A percentile compares a stretch with the other conserved stretches of the same genome.
Conservation (phyloP, 1,140 invertebrate species). For the Mylabris phalerata region DNA sequence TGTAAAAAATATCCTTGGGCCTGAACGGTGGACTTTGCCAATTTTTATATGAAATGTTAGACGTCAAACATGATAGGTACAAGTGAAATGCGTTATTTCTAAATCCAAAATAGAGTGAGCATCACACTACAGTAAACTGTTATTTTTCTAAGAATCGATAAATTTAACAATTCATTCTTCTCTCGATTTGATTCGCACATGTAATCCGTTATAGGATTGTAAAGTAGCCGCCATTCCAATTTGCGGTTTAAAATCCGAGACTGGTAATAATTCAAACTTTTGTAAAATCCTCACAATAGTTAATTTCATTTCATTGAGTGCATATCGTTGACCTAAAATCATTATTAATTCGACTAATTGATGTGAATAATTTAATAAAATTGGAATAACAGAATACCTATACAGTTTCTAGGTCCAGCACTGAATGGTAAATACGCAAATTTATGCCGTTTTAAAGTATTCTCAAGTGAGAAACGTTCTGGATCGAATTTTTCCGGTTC, state of each 20-base stretch:
- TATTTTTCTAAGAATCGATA: background rate
- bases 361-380: constrained; percentile 1
- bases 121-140: background rate
- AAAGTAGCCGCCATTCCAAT: constrained; percentile 22
- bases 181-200: background rate
- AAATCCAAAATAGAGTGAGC: background rate
- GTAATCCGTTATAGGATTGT: constrained; percentile 28
- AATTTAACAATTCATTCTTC: background rate
- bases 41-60: no score
- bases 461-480: constrained; percentile 57
- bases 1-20: no score
- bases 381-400: constrained; percentile 40
- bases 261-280: constrained; percentile 25
- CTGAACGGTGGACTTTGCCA: no score
- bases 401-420: constrained; percentile 57
- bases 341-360: no score
- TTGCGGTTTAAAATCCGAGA: constrained; percentile 11
- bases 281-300: constrained; percentile 42
- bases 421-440: constrained; percentile 58
- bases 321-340: constrained; percentile 44
- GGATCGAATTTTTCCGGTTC: constrained; percentile 61
- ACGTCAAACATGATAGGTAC: no score
- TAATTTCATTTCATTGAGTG: constrained; percentile 44
- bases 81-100: background rate
- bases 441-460: constrained; percentile 41